Conservation (phyloP, 2,888 invertebrate genomes). For the Nycteola revayana region DNA sequence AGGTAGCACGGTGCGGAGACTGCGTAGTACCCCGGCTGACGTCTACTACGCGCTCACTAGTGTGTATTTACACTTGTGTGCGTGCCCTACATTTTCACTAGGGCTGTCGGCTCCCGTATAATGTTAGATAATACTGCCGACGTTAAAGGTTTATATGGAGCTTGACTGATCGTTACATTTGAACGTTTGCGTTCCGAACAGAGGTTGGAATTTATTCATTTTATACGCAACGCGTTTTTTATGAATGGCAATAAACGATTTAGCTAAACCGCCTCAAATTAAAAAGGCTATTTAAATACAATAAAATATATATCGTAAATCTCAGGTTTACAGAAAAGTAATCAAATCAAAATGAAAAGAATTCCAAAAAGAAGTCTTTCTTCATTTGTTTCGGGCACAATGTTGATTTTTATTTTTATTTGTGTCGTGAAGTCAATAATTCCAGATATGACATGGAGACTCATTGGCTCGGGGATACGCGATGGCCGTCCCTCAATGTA, state of each 20-base stretch:
- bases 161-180: conserved; percentile 44
- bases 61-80: conserved; percentile 48
- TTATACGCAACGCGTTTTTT: conserved; percentile 24
- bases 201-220: conserved; percentile 26
- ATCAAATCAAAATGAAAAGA: neutral
- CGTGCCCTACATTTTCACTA: conserved; percentile 62
- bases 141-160: conserved; percentile 41
- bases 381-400: neutral
- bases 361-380: neutral
- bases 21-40: conserved; percentile 30
- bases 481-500: conserved; percentile 46
- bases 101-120: conserved; percentile 43
- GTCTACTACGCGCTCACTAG: conserved; percentile 27
- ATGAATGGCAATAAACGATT: conserved; percentile 27
- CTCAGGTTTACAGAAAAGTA: no score
- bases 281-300: no score
- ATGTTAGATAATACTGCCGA: conserved; percentile 40
- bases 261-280: conserved; percentile 11
- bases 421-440: neutral
- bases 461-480: conserved; percentile 19
- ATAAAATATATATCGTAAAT: no score
- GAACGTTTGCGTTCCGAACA: conserved; percentile 30
- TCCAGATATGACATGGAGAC: conserved; percentile 9
- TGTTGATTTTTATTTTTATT: conserved; percentile 7
- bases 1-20: conserved; percentile 41